phyloP scores from a whole-genome alignment of 2,797 vertebrate genomes.

The Diglossa cyanea region DNA sequence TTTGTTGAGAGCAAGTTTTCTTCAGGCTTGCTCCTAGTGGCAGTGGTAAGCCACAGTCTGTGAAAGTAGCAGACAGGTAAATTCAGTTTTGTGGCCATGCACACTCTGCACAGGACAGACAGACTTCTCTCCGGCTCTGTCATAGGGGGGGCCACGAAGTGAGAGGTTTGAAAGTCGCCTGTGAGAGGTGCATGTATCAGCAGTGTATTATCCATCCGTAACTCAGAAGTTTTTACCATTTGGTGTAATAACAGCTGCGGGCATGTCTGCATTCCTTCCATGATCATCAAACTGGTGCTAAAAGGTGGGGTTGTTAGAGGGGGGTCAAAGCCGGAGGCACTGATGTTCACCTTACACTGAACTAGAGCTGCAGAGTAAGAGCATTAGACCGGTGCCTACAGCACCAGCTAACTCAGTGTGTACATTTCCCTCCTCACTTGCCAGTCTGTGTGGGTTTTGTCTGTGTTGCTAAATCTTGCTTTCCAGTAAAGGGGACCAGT shows the following conservation, averaged over 20 bases:
- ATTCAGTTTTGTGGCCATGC: background rate
- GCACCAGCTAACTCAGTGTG: rapidly evolving
- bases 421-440: background rate
- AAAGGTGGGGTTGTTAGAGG: background rate
- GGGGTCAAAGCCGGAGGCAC: background rate
- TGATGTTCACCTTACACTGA: background rate
- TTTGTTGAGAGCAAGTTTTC: background rate
- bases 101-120: background rate
- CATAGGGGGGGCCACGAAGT: background rate
- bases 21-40: background rate
- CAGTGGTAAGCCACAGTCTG: background rate
- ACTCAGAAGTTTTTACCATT: background rate
- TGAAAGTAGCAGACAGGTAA: background rate
- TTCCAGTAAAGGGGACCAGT: background rate
- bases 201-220: background rate
- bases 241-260: background rate
- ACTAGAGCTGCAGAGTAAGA: background rate
- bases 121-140: background rate
- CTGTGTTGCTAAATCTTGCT: background rate
- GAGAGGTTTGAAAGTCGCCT: background rate
- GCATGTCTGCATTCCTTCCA: background rate
- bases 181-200: background rate
- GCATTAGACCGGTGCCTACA: background rate
- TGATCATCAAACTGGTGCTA: background rate
- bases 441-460: background rate